Evolutionary conservation across 2,888 invertebrate genomes (phyloP).

Genomic region (Pterobdella sp.): DNA sequence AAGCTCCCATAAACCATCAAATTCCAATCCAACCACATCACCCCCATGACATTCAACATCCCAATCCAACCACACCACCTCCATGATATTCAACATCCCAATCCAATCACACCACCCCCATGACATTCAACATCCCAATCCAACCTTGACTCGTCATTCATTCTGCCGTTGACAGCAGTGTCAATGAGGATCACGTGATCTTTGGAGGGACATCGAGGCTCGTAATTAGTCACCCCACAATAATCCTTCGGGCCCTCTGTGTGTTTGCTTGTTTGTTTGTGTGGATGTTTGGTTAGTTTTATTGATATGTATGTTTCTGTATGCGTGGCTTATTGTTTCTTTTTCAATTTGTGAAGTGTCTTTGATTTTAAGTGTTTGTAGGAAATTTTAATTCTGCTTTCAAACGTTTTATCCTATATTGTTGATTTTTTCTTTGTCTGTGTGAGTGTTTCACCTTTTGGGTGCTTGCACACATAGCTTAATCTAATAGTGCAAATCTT

Average conservation of each 20-base stretch:
- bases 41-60: no score
- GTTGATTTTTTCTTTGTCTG: background rate
- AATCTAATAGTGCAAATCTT: no score
- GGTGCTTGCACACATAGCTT: no score
- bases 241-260: slow-evolving; percentile 21
- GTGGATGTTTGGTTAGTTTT: background rate
- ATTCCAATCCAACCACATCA: no score
- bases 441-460: background rate
- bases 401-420: no score
- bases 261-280: background rate
- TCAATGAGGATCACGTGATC: slow-evolving; percentile 29
- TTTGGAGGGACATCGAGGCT: slow-evolving; percentile 20
- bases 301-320: background rate
- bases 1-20: no score
- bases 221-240: slow-evolving; percentile 27
- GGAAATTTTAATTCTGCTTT: no score
- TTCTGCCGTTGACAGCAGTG: slow-evolving; percentile 27
- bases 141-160: slow-evolving; percentile 17
- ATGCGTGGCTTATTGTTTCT: background rate
- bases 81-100: no score
- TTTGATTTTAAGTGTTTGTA: background rate
- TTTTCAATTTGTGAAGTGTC: background rate
- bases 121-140: background rate
- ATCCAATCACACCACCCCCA: no score
- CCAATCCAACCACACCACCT: no score